Evolutionary conservation across 2,113 vertebrate genomes (phyloP), one percentile per base, ranked within the genome.

Genomic region (Epinephelus cyanopodus): DNA sequence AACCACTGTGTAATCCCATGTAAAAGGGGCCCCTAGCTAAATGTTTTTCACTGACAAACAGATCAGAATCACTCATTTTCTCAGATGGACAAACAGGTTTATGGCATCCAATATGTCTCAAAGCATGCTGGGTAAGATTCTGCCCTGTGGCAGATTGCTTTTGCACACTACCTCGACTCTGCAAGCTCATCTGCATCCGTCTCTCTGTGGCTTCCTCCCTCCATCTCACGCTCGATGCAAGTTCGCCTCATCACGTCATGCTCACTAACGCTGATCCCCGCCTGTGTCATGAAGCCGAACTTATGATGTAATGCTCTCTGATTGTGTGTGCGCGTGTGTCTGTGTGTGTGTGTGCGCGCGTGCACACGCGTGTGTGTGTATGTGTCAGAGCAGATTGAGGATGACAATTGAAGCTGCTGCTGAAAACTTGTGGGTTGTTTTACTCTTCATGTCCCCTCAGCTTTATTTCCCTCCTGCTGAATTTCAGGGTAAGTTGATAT

Each of bases 391-490:
- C 52, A 76, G 72, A 76, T 48, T 48, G 66, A 65, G 76, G 65
- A 45, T 64, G 76, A 80, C 76, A 69, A 52, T 52, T 14, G 74
- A 77, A 77, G 54, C 79, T 74, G 79, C 63, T 61, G 78, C 42
- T 45, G 42, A 45, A 45, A 45, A 45, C 42, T 45, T 13, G 19
- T 61, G 63, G 42, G 56, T 67, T 62, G 53, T 62, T 64, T 69
- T 82, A 11, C 3, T 37, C 52, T n/a, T 67, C 21, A 9, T 21
- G n/a, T 60, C 5, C 15, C 25, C 15, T 66, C 58, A 14, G 7
- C 1, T 57, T 57, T 69, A 7, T 25, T 60, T 33, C 12, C 10
- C 29, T 50, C 0, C 8, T 45, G 7, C 4, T 29, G 5, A 29
- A 52, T 47, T 48, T 37, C 5, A 19, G 29, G 58, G 29, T 21